Percentiles rank a stretch among this genome's conserved stretches.
Conservation (phyloP, 92 coral and sea anemone species). For the Zoanthus sansibaricus region DNA sequence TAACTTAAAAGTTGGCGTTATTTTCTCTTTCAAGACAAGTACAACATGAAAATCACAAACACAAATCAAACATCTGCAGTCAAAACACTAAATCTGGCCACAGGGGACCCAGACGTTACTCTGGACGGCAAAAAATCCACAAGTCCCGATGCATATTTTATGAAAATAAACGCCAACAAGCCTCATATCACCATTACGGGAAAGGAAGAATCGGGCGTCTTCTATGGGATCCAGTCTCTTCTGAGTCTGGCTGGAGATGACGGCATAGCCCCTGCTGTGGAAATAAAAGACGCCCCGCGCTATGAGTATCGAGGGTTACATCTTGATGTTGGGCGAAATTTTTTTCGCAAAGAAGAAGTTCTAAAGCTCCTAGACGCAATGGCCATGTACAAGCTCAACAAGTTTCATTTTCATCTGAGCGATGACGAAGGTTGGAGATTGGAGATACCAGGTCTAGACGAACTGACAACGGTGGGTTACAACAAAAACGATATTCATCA, state of each 20-base stretch:
- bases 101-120: conserved; percentile 62
- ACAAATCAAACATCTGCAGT: not conserved
- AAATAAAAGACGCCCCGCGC: conserved; percentile 89
- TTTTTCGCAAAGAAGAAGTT: conserved; percentile 83
- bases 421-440: conserved; percentile 99
- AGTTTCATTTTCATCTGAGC: conserved; percentile 89
- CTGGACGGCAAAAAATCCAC: conserved; percentile 38
- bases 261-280: conserved; percentile 78
- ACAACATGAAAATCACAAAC: conserved; percentile 30
- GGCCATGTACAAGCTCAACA: conserved; percentile 96
- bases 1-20: not conserved
- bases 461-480: conserved; percentile 71
- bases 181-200: conserved; percentile 67
- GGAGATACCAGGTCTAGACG: conserved; percentile 92
- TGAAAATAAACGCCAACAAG: conserved; percentile 49
- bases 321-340: conserved; percentile 89
- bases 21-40: conserved; percentile 14
- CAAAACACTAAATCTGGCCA: conserved; percentile 38
- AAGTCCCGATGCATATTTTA: conserved; percentile 70
- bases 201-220: conserved; percentile 65
- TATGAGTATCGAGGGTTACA: conserved; percentile 89
- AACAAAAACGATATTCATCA: not conserved
- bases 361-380: conserved; percentile 83
- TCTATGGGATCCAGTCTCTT: conserved; percentile 89
- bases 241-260: conserved; percentile 67